Evolutionary conservation across 2,888 invertebrate species (phyloP), one percentile per base, ranked within the genome.

Genomic region (Ariolimax columbianus): DNA sequence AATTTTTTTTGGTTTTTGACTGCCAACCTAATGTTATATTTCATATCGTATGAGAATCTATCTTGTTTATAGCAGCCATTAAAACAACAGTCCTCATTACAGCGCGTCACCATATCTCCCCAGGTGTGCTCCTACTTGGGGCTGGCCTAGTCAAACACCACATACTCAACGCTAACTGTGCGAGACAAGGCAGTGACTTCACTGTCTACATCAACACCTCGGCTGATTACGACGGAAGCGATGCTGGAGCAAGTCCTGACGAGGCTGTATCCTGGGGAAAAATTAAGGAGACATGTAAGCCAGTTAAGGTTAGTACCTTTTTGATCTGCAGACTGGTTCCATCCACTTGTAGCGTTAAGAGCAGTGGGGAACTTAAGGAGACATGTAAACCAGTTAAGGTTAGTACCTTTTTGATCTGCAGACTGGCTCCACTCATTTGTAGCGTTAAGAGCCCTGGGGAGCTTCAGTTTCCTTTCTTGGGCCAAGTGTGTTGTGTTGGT

Each of bases 91-190:
- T n/a, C n/a, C n/a, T n/a, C n/a, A 7, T 26, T 73, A 17, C 0
- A 17, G 19, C 26, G 7, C 47, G 26, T 9, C 30, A 47, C 19
- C 77, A 3, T n/a, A n/a, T 30, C 7, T 36, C 1, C 33, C 17
- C 83, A 70, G 99, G 99, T 26, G 97, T 99, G 96, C 96, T 99
- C 59, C 98, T 99, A 87, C 94, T 99, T 85, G 99, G 99, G 3
- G 99, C 98, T 0, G 99, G 99, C 19, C 95, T 99, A 0, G 95
- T 99, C 23, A 99, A 99, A 94, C 99, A 99, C 95, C 99, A 99
- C 93, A 98, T 99, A 90, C 98, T 98, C 94, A 99, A 99, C 95
- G 99, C 99, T 1, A 99, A 99, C 95, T 55, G 47, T 33, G 75
- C 43, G 14, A 33, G 82, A 30, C n/a, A 77, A 33, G 82, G 82